phyloP scores from a whole-genome alignment of 2,888 invertebrate genomes.

The Oscheius onirici region DNA sequence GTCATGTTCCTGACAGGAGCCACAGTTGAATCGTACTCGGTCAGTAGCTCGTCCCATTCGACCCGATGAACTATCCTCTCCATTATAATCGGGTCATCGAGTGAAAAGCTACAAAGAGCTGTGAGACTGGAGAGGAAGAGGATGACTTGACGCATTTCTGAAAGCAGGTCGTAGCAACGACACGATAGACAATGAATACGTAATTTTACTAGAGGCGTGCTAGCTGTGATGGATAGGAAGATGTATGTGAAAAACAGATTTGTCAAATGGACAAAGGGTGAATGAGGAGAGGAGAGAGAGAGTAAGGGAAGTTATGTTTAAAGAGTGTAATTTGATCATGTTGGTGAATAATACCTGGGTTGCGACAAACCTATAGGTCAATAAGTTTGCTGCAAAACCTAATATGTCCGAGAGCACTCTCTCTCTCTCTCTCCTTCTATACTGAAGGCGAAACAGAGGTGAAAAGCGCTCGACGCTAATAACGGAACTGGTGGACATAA shows the following conservation, averaged over 20 bases:
- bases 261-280: background rate
- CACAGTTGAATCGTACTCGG: slow-evolving; percentile 21
- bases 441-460: slow-evolving; percentile 6
- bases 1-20: slow-evolving; percentile 24
- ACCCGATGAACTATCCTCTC: slow-evolving; percentile 23
- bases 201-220: background rate
- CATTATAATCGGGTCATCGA: slow-evolving; percentile 28
- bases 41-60: slow-evolving; percentile 25
- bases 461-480: slow-evolving; percentile 32
- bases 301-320: slow-evolving; percentile 1
- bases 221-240: too few species aligned
- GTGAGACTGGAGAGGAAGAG: background rate
- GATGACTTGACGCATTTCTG: background rate
- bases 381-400: too few species aligned
- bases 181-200: slow-evolving; percentile 1
- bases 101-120: background rate
- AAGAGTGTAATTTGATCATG: slow-evolving; percentile 12
- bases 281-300: background rate
- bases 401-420: too few species aligned
- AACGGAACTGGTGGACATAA: slow-evolving; percentile 32
- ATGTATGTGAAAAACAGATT: too few species aligned
- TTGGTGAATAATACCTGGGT: slow-evolving; percentile 12
- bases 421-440: too few species aligned
- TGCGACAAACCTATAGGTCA: too few species aligned
- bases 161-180: background rate